A percentile compares a stretch with the other conserved stretches of the same genome.
These are phyloP conservation scores for Diaperis boleti DNA, from an alignment of 2,888 invertebrate genomes.

Conservation along the genomic window DNA sequence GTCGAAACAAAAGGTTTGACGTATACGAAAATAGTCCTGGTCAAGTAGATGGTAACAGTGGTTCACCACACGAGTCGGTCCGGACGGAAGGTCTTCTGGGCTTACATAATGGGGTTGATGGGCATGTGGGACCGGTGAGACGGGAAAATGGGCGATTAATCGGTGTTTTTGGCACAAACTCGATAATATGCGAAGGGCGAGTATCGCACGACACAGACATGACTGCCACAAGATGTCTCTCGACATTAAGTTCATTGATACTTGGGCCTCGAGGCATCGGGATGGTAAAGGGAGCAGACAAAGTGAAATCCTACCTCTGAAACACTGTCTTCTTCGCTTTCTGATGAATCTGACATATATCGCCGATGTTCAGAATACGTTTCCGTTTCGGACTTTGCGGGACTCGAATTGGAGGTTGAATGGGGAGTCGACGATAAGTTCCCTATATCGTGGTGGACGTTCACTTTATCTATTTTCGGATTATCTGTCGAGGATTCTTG, in stretches of 20 bases:
- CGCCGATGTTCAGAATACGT: conserved; percentile 88
- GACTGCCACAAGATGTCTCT: conserved; percentile 75
- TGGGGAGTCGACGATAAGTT: conserved; percentile 85
- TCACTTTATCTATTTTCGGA: conserved; percentile 85
- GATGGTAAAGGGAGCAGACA: conserved; percentile 55
- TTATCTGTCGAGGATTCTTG: conserved; percentile 81
- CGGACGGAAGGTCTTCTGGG: conserved; percentile 6
- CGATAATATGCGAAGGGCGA: conserved; percentile 34
- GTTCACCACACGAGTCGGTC: conserved; percentile 16
- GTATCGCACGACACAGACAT: conserved; percentile 45
- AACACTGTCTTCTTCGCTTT: conserved; percentile 96
- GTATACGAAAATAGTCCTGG: conserved; percentile 38
- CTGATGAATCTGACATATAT: conserved; percentile 94
- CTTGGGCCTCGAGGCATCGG: conserved; percentile 63
- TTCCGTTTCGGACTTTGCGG: conserved; percentile 88
- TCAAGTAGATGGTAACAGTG: conserved; percentile 34
- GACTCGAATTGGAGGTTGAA: conserved; percentile 82
- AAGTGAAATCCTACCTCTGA: conserved; percentile 83
- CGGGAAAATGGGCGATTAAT: conserved; percentile 9
- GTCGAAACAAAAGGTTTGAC: conserved; percentile 32
- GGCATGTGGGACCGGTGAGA: conserved; percentile 8
- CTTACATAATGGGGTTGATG: conserved; percentile 26
- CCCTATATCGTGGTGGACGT: conserved; percentile 76
- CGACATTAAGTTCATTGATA: conserved; percentile 70
- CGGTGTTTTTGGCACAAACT: conserved; percentile 27